Base-by-base conservation (phyloP, 2,113 vertebrate species). In the Emydura subglobosa region DNA sequence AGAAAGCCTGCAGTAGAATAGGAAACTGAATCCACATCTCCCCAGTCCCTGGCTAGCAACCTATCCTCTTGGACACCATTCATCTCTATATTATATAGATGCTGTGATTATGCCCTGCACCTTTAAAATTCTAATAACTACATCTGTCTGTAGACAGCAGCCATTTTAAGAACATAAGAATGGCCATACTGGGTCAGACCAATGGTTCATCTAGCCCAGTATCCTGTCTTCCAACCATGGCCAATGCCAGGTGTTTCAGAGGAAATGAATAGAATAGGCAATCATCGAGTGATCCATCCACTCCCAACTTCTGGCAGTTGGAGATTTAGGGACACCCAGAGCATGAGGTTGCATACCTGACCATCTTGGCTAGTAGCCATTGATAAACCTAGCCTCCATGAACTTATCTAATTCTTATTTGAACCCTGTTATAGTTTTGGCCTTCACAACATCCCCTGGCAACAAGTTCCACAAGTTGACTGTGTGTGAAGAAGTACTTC, bases 141-240 rank as follows among this genome's bases (percentile, higher is more conserved):
- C 85, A 3, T 85, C 42, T 78, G 49, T 79, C 59, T 95, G 87
- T 59, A 92, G 88, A 89, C 59, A 92, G 82, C 85, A 96, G 91
- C 89, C 92, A 88, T 97, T 96, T 96, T 72, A 39, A 72, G n/a
- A 72, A 72, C 34, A 34, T n/a, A 39, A 31, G 61, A n/a, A 72
- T 19, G 22, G 65, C n/a, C 19, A 72, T 72, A n/a, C n/a, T 72
- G 9, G 8, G n/a, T 72, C 65, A 72, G 65, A 39, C 65, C n/a
- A 72, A 72, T 72, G 65, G n/a, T 5, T 13, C 51, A 53, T 53
- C 51, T 53, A 53, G 16, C 16, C 51, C 51, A 53, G 16, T 22
- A 72, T 39, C 19, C n/a, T 72, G 17, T 39, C n/a, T 72, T 72
- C 19, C 4, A 1, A 39, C 34, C 9, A 7, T 72, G n/a, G 65